phyloP scores from a whole-genome alignment of 1,140 invertebrate species.

The silkworm (Bombyx mori) region DNA sequence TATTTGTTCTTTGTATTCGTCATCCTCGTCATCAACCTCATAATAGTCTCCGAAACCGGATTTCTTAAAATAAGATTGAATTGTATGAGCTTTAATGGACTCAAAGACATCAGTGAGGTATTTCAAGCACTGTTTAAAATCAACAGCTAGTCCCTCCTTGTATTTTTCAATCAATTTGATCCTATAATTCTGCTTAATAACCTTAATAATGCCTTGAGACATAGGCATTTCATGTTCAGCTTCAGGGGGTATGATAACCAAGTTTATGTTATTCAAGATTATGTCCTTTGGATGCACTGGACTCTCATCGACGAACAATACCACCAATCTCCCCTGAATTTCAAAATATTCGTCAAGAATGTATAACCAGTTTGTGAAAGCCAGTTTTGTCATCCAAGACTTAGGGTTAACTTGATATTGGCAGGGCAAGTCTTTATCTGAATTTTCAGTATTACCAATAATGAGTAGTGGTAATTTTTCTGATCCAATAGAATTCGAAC shows the following conservation, averaged over 20 bases:
- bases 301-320: constrained; percentile 4
- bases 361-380: constrained; percentile 3
- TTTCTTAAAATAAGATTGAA: constrained; percentile 3
- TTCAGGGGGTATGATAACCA: constrained; percentile 2
- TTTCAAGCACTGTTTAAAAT: background rate
- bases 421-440: background rate
- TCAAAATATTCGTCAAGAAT: constrained; percentile 6
- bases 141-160: background rate
- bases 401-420: constrained; percentile 4
- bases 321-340: constrained; percentile 4
- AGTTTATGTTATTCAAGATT: constrained; percentile 4
- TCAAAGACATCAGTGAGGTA: background rate
- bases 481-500: constrained; percentile 2
- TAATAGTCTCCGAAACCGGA: constrained; percentile 8
- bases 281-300: constrained; percentile 7
- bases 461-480: constrained; percentile 6
- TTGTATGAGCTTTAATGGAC: background rate
- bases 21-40: constrained; percentile 5
- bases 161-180: constrained; percentile 1
- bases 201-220: constrained; percentile 5
- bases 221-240: constrained; percentile 7
- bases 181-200: constrained; percentile 4
- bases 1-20: constrained; percentile 7
- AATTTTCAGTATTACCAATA: background rate
- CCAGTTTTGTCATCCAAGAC: constrained; percentile 4